A percentile compares a stretch with the other conserved stretches of the same genome.
Conservation (phyloP, 2,797 vertebrate genomes). For the Lepilemur ruficaudatus region DNA sequence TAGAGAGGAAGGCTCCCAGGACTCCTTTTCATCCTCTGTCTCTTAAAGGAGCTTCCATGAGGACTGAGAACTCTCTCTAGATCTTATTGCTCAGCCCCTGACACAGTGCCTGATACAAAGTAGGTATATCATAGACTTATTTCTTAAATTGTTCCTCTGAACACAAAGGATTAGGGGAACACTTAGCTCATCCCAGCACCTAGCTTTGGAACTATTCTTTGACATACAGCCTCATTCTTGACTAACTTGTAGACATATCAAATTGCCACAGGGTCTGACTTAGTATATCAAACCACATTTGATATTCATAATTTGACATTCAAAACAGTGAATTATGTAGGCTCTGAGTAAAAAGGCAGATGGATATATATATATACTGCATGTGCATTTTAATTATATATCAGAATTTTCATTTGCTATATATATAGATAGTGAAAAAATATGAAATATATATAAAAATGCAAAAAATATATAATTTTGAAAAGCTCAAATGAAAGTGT, state of each 20-base stretch:
- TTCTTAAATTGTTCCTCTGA: not conserved
- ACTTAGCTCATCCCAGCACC: not conserved
- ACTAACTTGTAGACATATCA: not conserved
- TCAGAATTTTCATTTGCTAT: not conserved
- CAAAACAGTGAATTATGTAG: not conserved
- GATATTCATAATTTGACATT: not conserved
- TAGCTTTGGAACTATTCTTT: slow-evolving; percentile 25
- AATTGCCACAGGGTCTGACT: not conserved
- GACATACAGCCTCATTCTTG: not conserved
- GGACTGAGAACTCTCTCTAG: not conserved
- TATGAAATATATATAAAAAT: not conserved
- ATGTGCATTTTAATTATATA: not conserved
- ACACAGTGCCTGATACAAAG: not conserved
- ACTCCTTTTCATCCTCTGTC: not conserved
- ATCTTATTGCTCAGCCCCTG: not conserved
- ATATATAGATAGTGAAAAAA: not conserved
- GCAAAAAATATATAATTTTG: not conserved
- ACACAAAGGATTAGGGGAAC: not conserved
- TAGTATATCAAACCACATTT: slow-evolving; percentile 27
- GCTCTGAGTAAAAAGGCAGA: not conserved
- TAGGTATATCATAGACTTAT: not conserved
- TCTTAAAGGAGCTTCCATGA: not conserved
- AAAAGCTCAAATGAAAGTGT: not conserved
- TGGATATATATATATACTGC: not conserved
- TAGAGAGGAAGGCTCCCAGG: not conserved